Percentiles rank a stretch among this genome's conserved stretches.
Evolutionary conservation across 2,888 invertebrate species (phyloP).

Genomic region (Gibbula magus): DNA sequence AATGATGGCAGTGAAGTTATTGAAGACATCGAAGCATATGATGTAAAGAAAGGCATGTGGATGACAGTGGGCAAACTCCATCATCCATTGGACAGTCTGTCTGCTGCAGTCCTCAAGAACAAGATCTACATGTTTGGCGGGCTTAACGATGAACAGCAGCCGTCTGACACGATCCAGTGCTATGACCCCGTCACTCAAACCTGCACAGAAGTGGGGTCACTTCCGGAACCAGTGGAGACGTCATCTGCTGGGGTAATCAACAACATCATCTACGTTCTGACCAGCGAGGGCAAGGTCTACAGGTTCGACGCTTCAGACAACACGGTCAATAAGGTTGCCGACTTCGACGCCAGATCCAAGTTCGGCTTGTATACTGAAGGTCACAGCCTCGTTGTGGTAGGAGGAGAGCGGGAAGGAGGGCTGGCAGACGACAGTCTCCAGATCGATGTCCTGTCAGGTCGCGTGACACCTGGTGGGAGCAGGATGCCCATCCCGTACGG

Average conservation of each 20-base stretch:
- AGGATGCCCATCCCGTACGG: conserved; percentile 28
- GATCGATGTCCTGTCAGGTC: conserved; percentile 15
- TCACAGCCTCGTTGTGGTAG: conserved; percentile 25
- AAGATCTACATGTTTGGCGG: conserved; percentile 30
- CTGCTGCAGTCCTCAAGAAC: conserved; percentile 22
- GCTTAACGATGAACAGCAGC: not conserved
- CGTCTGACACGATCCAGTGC: conserved; percentile 11
- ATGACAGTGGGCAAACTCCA: conserved; percentile 19
- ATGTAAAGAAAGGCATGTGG: conserved; percentile 23
- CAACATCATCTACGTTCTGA: conserved; percentile 22
- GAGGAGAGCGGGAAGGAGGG: conserved; percentile 26
- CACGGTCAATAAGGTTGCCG: not conserved
- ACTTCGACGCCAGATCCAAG: conserved; percentile 20
- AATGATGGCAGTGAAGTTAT: not conserved
- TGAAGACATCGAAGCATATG: conserved; percentile 24
- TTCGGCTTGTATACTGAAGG: conserved; percentile 27
- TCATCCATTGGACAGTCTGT: conserved; percentile 26
- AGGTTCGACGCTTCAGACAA: not conserved
- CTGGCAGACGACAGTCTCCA: conserved; percentile 27
- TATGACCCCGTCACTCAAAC: conserved; percentile 16
- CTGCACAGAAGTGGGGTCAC: not conserved
- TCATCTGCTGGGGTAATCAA: conserved; percentile 21
- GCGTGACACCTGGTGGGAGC: not conserved
- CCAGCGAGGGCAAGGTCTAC: conserved; percentile 17
- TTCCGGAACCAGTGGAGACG: conserved; percentile 8